These are phyloP conservation scores for Labeo calbasu DNA, from an alignment of 2,797 vertebrate genomes.

Conservation along the genomic window DNA sequence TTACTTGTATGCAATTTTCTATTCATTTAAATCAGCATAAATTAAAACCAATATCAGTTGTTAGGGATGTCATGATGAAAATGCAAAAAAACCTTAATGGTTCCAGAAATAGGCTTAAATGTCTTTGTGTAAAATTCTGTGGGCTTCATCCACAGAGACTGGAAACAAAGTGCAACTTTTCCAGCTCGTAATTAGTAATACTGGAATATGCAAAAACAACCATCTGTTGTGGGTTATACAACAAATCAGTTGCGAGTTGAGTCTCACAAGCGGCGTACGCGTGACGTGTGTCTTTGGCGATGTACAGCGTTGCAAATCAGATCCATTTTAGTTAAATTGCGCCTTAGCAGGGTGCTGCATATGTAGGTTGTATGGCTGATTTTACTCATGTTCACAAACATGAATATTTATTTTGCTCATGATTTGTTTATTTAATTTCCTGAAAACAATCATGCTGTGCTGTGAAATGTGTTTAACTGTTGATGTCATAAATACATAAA, in stretches of 20 bases:
- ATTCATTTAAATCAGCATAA: background rate
- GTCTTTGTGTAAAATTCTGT: background rate
- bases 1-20: background rate
- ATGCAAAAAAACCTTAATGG: background rate
- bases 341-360: background rate
- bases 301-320: background rate
- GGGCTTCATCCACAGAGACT: background rate
- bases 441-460: slow-evolving; percentile 17
- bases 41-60: background rate
- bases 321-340: background rate
- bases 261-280: background rate
- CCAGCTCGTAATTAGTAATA: background rate
- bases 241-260: background rate
- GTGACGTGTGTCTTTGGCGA: background rate
- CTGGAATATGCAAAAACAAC: background rate
- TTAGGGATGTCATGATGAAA: background rate
- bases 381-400: background rate
- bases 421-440: slow-evolving; percentile 64
- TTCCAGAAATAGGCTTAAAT: background rate
- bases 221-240: slow-evolving; percentile 6
- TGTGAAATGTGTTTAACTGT: slow-evolving; percentile 13
- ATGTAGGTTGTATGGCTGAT: background rate
- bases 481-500: slow-evolving; percentile 3
- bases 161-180: background rate
- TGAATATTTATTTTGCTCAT: slow-evolving; percentile 9